Conservation (phyloP, 2,888 invertebrate genomes). For the Drosophila leonis region DNA sequence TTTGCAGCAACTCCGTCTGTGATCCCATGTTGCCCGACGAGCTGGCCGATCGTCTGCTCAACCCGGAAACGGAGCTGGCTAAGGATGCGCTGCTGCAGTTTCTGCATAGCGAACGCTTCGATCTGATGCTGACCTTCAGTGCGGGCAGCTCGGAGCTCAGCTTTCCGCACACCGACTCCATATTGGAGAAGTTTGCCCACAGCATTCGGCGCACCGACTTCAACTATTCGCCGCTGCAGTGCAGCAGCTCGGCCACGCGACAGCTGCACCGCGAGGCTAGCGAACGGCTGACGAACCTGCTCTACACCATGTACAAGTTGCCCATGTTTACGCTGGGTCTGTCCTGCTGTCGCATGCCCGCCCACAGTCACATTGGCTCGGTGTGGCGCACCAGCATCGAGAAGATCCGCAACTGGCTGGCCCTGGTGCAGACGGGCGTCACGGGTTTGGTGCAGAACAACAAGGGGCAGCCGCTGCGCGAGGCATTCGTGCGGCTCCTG, state of each 20-base stretch:
- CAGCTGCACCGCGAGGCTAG: slow-evolving; percentile 79
- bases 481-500: slow-evolving; percentile 90
- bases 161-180: slow-evolving; percentile 77
- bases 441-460: slow-evolving; percentile 90
- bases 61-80: slow-evolving; percentile 76
- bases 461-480: slow-evolving; percentile 89
- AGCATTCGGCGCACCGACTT: slow-evolving; percentile 81
- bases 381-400: slow-evolving; percentile 90
- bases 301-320: slow-evolving; percentile 88
- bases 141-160: slow-evolving; percentile 90
- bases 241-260: slow-evolving; percentile 70
- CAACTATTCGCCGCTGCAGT: slow-evolving; percentile 75
- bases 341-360: slow-evolving; percentile 94
- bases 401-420: slow-evolving; percentile 88
- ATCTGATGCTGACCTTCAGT: slow-evolving; percentile 90
- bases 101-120: slow-evolving; percentile 89
- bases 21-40: slow-evolving; percentile 86
- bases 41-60: slow-evolving; percentile 89
- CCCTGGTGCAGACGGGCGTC: slow-evolving; percentile 89
- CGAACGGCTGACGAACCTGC: slow-evolving; percentile 87
- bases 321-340: slow-evolving; percentile 91
- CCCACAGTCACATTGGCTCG: slow-evolving; percentile 88
- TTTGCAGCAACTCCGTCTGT: slow-evolving; percentile 79
- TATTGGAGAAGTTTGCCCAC: slow-evolving; percentile 81
- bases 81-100: slow-evolving; percentile 87